A percentile compares a stretch with the other conserved stretches of the same genome.
Conservation (phyloP, 2,888 invertebrate genomes). For the Helicoverpa assulta region DNA sequence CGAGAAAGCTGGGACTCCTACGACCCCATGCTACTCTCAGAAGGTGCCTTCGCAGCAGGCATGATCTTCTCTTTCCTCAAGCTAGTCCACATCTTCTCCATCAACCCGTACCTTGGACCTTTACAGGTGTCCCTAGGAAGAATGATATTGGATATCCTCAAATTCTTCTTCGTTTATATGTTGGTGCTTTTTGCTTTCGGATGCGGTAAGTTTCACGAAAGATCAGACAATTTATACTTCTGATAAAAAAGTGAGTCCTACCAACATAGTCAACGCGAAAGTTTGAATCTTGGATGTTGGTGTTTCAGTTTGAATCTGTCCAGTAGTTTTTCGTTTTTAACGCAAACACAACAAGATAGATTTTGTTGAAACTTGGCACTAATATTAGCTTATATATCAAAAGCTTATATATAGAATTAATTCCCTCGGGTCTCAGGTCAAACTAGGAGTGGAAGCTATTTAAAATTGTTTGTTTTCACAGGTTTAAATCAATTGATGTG, state of each 20-base stretch:
- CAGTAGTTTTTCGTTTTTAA: no score
- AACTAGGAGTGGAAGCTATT: no score
- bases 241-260: no score
- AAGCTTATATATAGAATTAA: no score
- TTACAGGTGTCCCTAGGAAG: conserved; percentile 97
- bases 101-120: conserved; percentile 98
- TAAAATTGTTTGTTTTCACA: conserved; percentile 67
- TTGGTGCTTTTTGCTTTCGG: conserved; percentile 98
- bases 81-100: conserved; percentile 98
- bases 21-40: conserved; percentile 98
- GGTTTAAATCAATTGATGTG: conserved; percentile 97
- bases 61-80: conserved; percentile 99
- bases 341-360: no score
- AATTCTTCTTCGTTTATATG: conserved; percentile 98
- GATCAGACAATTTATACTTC: not conserved
- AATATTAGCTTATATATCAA: no score
- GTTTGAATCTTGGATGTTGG: no score
- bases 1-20: conserved; percentile 98
- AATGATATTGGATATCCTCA: conserved; percentile 98
- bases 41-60: conserved; percentile 98
- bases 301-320: no score
- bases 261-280: no score
- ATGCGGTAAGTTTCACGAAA: conserved; percentile 92
- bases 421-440: no score
- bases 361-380: no score